A percentile compares a stretch with the other conserved stretches of the same genome.
Conservation (phyloP, 1,140 invertebrate genomes). For the Vollenhovia emeryi region DNA sequence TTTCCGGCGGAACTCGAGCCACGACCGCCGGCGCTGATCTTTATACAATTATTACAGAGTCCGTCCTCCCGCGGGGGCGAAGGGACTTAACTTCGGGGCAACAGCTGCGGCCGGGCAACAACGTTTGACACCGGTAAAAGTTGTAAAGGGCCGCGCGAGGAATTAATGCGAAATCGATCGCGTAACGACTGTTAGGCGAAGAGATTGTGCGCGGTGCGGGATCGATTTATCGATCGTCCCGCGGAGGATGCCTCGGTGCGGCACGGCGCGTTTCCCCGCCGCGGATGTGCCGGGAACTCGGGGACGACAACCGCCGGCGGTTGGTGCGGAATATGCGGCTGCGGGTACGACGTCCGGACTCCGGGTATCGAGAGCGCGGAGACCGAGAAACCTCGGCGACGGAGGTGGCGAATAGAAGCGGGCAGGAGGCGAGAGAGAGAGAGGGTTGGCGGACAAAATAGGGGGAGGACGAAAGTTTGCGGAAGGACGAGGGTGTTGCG, state of each 20-base stretch:
- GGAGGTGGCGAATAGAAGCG: conserved; percentile 41
- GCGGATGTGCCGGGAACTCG: conserved; percentile 62
- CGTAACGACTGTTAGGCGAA: not conserved
- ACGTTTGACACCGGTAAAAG: not conserved
- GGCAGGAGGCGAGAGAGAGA: conserved; percentile 25
- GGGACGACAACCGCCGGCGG: conserved; percentile 58
- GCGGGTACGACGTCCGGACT: conserved; percentile 23
- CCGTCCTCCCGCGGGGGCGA: not conserved
- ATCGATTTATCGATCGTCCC: conserved; percentile 44
- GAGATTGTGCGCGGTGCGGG: not conserved
- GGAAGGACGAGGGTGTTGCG: conserved; percentile 54
- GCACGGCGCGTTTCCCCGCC: conserved; percentile 19
- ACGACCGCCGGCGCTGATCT: not conserved
- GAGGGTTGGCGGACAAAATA: conserved; percentile 10
- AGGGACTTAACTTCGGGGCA: not conserved
- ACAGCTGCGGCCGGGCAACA: not conserved
- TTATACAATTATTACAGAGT: conserved; percentile 25
- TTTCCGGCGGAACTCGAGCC: conserved; percentile 6
- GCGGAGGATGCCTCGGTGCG: not conserved
- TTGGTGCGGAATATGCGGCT: conserved; percentile 27
- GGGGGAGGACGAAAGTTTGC: not conserved
- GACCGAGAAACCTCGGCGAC: conserved; percentile 20
- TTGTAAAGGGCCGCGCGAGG: not conserved
- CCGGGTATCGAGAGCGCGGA: conserved; percentile 41
- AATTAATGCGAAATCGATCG: conserved; percentile 22